Conservation (phyloP, 2,888 invertebrate genomes). For the Thyatira batis region DNA sequence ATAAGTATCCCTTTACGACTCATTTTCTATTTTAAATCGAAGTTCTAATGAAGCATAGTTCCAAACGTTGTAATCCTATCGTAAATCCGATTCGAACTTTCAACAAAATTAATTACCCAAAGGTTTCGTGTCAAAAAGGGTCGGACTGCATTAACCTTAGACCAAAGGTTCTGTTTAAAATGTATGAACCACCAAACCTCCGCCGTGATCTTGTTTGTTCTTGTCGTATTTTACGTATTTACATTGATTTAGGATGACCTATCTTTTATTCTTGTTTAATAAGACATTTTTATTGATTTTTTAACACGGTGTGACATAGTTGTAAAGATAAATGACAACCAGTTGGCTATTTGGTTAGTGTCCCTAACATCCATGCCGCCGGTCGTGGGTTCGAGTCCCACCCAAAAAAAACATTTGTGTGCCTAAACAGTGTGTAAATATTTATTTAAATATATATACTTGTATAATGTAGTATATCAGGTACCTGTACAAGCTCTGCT, state of each 20-base stretch:
- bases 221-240: neutral
- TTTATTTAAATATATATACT: no score
- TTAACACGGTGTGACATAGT: no score
- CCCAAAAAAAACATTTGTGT: no score
- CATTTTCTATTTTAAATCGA: neutral
- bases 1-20: neutral
- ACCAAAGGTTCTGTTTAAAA: conserved; percentile 18
- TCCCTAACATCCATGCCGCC: no score
- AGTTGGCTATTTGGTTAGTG: no score
- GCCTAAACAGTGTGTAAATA: no score
- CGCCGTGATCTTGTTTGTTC: neutral
- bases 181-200: conserved; percentile 10
- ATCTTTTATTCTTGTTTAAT: no score
- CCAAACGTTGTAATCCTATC: neutral
- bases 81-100: conserved; percentile 26
- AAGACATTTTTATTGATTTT: no score
- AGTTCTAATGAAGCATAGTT: neutral
- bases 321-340: no score
- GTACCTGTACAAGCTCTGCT: no score
- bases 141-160: conserved; percentile 19
- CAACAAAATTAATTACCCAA: conserved; percentile 28
- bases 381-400: no score
- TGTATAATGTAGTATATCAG: no score
- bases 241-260: neutral
- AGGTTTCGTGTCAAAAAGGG: conserved; percentile 26